Evolutionary conservation across 2,888 invertebrate species (phyloP).

Genomic region (Hyalella azteca): DNA sequence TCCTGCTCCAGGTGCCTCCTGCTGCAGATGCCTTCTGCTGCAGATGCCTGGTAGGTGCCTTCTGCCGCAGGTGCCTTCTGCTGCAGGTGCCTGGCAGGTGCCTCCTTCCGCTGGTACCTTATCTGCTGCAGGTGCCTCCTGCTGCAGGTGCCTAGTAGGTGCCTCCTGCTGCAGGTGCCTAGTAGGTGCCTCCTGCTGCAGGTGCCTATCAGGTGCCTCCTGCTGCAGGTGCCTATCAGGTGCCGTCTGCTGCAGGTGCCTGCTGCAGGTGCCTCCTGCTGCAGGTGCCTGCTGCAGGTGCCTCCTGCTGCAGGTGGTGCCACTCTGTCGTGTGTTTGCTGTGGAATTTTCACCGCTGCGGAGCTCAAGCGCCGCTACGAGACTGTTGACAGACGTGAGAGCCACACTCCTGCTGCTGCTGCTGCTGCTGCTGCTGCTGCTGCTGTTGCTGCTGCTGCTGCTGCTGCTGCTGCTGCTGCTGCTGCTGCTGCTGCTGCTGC

Average conservation of each 20-base stretch:
- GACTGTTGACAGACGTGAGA: no score
- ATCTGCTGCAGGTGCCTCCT: background rate
- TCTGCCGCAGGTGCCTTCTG: background rate
- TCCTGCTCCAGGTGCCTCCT: background rate
- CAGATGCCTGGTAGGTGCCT: background rate
- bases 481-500: background rate
- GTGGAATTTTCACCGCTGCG: no score
- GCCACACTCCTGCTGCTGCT: background rate
- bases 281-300: background rate
- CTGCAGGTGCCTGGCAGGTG: background rate
- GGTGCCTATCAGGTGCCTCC: background rate
- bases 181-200: background rate
- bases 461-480: background rate
- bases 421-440: background rate
- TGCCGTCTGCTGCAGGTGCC: background rate
- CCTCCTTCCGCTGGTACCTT: background rate
- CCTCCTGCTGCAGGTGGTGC: background rate
- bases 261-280: background rate
- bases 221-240: background rate
- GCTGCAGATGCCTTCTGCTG: background rate
- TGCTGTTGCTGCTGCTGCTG: background rate
- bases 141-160: background rate
- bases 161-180: background rate
- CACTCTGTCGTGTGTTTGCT: conserved; percentile 23
- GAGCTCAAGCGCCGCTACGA: no score